Conservation (phyloP, 1,140 invertebrate species). For the Drosophila grimshawi region DNA sequence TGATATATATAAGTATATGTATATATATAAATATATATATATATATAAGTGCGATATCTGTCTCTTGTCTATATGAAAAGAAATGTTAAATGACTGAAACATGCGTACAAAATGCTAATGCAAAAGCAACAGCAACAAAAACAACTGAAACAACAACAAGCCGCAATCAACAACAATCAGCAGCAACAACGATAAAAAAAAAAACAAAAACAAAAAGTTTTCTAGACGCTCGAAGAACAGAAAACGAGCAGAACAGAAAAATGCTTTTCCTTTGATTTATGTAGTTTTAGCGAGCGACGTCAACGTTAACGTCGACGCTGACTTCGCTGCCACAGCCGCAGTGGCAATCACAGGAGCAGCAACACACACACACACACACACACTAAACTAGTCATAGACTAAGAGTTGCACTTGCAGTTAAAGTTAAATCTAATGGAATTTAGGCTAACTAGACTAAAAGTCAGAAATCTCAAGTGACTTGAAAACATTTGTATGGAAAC, state of each 20-base stretch:
- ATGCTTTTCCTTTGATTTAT: conserved; percentile 78
- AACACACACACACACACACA: background rate
- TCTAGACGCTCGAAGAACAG: conserved; percentile 37
- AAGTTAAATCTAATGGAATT: too few relatives aligned
- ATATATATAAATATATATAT: conserved; percentile 11
- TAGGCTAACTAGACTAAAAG: too few relatives aligned
- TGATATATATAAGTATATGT: conserved; percentile 9
- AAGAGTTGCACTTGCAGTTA: too few relatives aligned
- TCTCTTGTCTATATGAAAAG: conserved; percentile 66
- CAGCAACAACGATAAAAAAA: conserved; percentile 30
- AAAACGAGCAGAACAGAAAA: conserved; percentile 57
- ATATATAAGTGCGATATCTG: conserved; percentile 69
- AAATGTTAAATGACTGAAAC: conserved; percentile 77
- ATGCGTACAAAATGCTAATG: conserved; percentile 75
- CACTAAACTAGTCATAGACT: too few relatives aligned
- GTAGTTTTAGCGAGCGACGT: conserved; percentile 68
- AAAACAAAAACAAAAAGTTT: conserved; percentile 31
- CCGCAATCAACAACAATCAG: conserved; percentile 47
- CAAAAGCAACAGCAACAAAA: conserved; percentile 50
- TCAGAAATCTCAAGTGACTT: too few relatives aligned
- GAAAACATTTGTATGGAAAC: too few relatives aligned
- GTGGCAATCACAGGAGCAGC: conserved; percentile 25
- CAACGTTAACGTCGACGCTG: conserved; percentile 17
- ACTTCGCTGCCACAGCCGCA: conserved; percentile 26
- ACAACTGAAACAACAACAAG: conserved; percentile 51